Conservation (phyloP, 2,888 invertebrate genomes). For the Allolobophora icterica region DNA sequence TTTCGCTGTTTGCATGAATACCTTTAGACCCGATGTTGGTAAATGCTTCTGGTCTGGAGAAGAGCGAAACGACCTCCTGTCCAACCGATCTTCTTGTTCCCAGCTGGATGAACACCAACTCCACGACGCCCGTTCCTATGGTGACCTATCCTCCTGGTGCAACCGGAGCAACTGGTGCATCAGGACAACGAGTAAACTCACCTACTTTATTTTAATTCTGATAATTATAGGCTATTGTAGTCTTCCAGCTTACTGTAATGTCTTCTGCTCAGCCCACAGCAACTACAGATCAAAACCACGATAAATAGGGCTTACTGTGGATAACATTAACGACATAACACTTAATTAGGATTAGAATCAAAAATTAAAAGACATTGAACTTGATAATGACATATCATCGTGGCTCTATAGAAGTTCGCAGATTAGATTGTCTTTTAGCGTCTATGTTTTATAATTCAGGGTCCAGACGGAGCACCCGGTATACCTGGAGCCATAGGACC, state of each 20-base stretch:
- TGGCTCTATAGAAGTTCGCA: background rate
- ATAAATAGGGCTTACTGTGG: too few species aligned
- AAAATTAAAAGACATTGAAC: too few species aligned
- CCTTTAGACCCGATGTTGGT: background rate
- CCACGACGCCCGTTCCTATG: background rate
- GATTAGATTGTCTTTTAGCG: background rate
- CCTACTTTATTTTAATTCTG: background rate
- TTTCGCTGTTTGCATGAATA: background rate
- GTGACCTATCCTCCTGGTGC: slow-evolving; percentile 20
- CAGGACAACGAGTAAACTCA: background rate
- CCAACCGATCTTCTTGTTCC: background rate
- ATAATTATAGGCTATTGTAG: too few species aligned
- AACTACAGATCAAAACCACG: too few species aligned
- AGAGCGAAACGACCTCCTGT: background rate
- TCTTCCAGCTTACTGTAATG: background rate
- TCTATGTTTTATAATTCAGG: background rate
- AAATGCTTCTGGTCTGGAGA: background rate
- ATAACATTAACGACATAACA: too few species aligned
- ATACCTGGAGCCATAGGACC: background rate
- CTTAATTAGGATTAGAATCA: too few species aligned
- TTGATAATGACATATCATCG: too few species aligned
- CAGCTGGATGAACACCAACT: background rate
- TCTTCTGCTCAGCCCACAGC: background rate
- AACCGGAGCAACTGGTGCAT: slow-evolving; percentile 12
- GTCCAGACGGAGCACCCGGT: background rate